These are phyloP conservation scores for Hippoglossus stenolepis DNA, from an alignment of 2,113 vertebrate genomes.

Conservation along the genomic window DNA sequence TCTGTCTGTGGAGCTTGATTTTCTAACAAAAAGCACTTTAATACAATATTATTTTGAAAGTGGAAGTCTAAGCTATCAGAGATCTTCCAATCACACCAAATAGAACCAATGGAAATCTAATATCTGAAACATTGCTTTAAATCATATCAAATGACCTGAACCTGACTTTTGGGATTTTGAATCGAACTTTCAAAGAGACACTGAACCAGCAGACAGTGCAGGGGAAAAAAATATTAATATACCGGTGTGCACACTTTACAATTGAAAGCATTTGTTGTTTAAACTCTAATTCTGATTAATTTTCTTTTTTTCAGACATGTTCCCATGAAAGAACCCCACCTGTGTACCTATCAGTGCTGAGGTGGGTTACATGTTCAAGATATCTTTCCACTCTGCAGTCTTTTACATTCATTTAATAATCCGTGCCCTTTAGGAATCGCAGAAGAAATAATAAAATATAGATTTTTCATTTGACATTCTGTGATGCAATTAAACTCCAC, in stretches of 20 bases:
- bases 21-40: too few relatives aligned
- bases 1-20: too few relatives aligned
- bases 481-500: constrained; percentile 56
- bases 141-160: background rate
- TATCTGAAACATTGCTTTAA: background rate
- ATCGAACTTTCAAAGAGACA: background rate
- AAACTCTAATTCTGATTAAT: background rate
- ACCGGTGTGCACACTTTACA: background rate
- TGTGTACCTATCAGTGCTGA: background rate
- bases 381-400: background rate
- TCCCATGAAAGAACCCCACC: background rate
- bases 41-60: too few relatives aligned
- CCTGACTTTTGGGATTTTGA: background rate
- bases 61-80: too few relatives aligned
- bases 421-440: constrained; percentile 58
- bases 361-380: constrained; percentile 25
- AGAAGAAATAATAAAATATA: constrained; percentile 58
- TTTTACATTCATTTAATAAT: constrained; percentile 51
- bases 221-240: background rate
- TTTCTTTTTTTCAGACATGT: too few relatives aligned
- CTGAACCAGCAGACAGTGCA: background rate
- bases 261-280: background rate
- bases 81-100: background rate
- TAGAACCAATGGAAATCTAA: background rate
- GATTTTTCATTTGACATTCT: constrained; percentile 66